A percentile compares a stretch with the other conserved stretches of the same genome.
Evolutionary conservation across 2,113 vertebrate genomes (phyloP).

Genomic region (Chunga burmeisteri): DNA sequence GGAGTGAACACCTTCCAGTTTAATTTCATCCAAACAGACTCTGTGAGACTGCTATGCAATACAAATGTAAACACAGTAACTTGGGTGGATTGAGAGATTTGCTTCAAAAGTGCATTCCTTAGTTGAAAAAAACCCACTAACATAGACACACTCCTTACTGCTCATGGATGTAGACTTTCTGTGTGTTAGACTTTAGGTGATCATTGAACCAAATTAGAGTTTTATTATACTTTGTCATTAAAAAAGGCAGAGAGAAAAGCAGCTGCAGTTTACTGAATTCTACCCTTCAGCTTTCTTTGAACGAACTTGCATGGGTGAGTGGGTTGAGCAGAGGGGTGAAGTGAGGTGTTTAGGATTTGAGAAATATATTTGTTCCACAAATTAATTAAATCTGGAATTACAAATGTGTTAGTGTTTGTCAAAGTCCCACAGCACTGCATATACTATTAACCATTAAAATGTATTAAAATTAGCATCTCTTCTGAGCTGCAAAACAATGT

Average conservation of each 20-base stretch:
- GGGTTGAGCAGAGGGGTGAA: not conserved
- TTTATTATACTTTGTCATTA: not conserved
- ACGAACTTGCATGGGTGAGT: not conserved
- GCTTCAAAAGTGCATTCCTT: not conserved
- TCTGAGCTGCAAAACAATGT: not conserved
- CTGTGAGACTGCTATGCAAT: not conserved
- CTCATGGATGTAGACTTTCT: not conserved
- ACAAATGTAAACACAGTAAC: not conserved
- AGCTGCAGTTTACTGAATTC: not conserved
- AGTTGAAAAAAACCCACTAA: not conserved
- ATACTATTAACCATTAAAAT: not conserved
- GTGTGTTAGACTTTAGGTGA: not conserved
- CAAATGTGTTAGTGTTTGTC: not conserved
- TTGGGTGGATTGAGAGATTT: not conserved
- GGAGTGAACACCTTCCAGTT: not conserved
- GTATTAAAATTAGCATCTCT: not conserved
- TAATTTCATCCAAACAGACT: not conserved
- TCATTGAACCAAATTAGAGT: not conserved
- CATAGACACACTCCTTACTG: not conserved
- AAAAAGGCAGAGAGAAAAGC: not conserved
- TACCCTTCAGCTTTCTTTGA: not conserved
- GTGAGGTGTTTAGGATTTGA: not conserved
- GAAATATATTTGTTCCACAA: slow-evolving; percentile 2
- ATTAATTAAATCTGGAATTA: slow-evolving; percentile 35
- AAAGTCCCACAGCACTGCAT: not conserved